Evolutionary conservation across 2,113 vertebrate genomes (phyloP), one percentile per base, ranked within the genome.

Genomic region (Benthochromis sp.): DNA sequence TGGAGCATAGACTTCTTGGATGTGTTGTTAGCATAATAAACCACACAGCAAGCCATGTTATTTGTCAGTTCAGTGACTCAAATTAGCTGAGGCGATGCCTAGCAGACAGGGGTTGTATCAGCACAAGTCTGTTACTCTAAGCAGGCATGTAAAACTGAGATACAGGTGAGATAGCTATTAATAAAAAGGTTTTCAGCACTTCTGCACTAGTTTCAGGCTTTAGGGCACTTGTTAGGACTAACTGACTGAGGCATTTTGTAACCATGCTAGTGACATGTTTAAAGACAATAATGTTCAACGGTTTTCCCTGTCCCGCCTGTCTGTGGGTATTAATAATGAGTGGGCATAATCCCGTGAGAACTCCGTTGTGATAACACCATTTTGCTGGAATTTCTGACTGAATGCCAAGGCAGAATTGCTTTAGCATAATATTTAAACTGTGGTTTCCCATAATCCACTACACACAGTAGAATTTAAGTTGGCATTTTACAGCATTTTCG

Each of bases 391-490:
- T 86, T 92, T 55, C 73, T 81, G 84, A 90, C 66, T 31, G 78
- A 83, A 83, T 84, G 92, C 90, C 80, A 84, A 29, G 6, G 85
- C 54, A 12, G 82, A 88, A 88, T 83, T 86, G 73, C 86, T 71
- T 89, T 84, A 83, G 86, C 45, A 90, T 86, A 87, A 91, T 59
- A 91, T 94, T 94, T 88, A 88, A 81, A 90, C 53, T 66, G 90
- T 52, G 40, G 83, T 90, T 87, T 91, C 50, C 47, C 71, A 86
- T 66, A 86, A 83, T 90, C 84, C 63, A 57, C 66, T 59, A 40
- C 29, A 83, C 50, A 71, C 81, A 86, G 89, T 47, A 84, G 54
- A 84, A 63, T 78, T 82, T 43, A 14, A 92, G 90, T 82, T 94
- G 93, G 88, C 82, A 63, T 88, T 90, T 55, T 86, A 82, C 81